A percentile compares a stretch with the other conserved stretches of the same genome.
Evolutionary conservation across 2,888 invertebrate species (phyloP).

Genomic region (Apotomis betuletana): DNA sequence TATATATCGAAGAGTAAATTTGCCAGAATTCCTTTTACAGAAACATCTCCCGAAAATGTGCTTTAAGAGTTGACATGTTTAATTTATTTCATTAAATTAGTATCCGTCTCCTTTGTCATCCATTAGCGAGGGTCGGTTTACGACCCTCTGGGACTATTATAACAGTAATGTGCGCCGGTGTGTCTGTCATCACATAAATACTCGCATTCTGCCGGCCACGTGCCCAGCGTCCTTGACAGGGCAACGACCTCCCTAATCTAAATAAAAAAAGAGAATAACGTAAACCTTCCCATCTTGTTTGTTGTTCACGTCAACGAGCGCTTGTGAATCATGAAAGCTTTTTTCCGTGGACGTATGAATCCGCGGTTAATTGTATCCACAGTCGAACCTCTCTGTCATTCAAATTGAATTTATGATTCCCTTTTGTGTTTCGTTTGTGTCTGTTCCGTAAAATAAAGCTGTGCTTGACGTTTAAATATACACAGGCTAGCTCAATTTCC

Average conservation of each 20-base stretch:
- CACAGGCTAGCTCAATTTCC: conserved; percentile 14
- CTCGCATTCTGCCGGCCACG: conserved; percentile 66
- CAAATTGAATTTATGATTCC: conserved; percentile 31
- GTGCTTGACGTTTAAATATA: neutral
- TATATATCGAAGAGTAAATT: neutral
- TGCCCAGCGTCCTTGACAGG: conserved; percentile 78
- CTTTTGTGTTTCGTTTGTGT: conserved; percentile 16
- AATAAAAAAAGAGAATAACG: conserved; percentile 68
- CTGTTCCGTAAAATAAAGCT: neutral
- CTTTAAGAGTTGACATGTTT: conserved; percentile 1
- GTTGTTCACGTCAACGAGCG: conserved; percentile 57
- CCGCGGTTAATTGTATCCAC: conserved; percentile 34
- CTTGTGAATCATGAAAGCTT: conserved; percentile 62
- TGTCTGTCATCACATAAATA: conserved; percentile 65
- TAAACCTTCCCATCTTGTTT: conserved; percentile 73
- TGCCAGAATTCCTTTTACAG: neutral
- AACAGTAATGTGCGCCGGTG: conserved; percentile 44
- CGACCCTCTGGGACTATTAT: conserved; percentile 39
- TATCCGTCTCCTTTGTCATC: conserved; percentile 28
- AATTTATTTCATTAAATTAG: conserved; percentile 13
- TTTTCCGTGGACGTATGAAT: conserved; percentile 41
- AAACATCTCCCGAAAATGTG: neutral
- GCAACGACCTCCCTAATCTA: conserved; percentile 68
- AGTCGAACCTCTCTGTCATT: conserved; percentile 15
- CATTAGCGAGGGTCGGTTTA: conserved; percentile 38